Percentiles rank a stretch among this genome's conserved stretches.
Conservation (phyloP, 2,113 vertebrate genomes). For the Clarias macrocephalus region DNA sequence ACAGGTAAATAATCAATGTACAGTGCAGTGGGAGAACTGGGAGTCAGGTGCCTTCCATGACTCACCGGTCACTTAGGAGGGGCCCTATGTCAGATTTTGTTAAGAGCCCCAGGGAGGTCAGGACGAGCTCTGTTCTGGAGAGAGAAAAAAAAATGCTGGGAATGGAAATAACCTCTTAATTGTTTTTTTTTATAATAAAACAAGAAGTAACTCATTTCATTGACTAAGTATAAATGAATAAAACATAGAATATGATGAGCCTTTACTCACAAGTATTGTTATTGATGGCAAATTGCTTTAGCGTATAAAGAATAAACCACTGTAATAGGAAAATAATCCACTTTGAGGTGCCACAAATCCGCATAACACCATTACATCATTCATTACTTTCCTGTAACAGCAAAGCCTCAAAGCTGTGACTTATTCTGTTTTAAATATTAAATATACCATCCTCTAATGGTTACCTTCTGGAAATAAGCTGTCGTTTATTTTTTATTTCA, state of each 20-base stretch:
- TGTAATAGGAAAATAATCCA: not conserved
- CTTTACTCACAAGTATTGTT: not conserved
- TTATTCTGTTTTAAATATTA: not conserved
- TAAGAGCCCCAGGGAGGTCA: too few species aligned
- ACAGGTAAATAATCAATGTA: too few species aligned
- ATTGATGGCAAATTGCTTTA: not conserved
- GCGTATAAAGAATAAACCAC: not conserved
- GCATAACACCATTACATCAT: not conserved
- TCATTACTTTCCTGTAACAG: not conserved
- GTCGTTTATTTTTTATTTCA: not conserved
- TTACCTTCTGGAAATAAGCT: not conserved
- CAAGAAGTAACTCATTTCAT: not conserved
- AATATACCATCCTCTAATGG: not conserved
- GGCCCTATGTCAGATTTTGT: too few species aligned
- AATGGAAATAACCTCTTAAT: not conserved
- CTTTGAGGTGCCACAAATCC: not conserved
- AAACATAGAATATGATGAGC: not conserved
- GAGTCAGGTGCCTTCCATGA: too few species aligned
- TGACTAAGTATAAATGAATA: not conserved
- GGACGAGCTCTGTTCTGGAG: not conserved
- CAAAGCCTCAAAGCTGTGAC: not conserved
- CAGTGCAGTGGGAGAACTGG: too few species aligned
- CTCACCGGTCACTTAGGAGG: too few species aligned
- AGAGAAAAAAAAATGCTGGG: not conserved
- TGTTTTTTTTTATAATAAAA: not conserved